Conservation (phyloP, 2,113 vertebrate species). For the Chrysemys picta region DNA sequence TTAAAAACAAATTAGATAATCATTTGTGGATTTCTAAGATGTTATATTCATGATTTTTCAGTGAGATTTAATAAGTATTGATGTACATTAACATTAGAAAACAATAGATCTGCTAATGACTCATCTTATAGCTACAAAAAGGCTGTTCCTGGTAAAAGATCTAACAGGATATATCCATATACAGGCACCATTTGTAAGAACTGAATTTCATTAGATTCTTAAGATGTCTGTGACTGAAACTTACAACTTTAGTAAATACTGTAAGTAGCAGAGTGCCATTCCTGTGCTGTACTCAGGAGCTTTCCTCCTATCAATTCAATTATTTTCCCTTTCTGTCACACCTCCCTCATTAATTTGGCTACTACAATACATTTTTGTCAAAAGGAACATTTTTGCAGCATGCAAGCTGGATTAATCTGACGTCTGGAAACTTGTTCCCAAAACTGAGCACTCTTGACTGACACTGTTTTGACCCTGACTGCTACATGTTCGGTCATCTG, state of each 20-base stretch:
- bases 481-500: background rate
- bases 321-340: background rate
- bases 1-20: background rate
- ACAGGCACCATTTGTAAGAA: background rate
- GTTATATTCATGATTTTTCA: background rate
- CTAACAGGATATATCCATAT: background rate
- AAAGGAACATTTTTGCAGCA: background rate
- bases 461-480: background rate
- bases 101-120: background rate
- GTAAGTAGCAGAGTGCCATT: slow-evolving; percentile 7
- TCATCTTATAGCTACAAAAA: background rate
- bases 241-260: slow-evolving; percentile 1
- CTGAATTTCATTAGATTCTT: background rate
- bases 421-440: background rate
- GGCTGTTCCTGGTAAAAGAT: background rate
- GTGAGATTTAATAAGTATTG: background rate
- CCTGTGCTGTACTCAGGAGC: background rate
- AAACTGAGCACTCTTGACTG: background rate
- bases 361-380: background rate
- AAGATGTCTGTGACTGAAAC: background rate
- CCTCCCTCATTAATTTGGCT: background rate
- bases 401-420: background rate
- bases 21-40: background rate
- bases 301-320: background rate
- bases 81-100: background rate